phyloP scores from a whole-genome alignment of 2,888 invertebrate species.

The Lobophora halterata region DNA sequence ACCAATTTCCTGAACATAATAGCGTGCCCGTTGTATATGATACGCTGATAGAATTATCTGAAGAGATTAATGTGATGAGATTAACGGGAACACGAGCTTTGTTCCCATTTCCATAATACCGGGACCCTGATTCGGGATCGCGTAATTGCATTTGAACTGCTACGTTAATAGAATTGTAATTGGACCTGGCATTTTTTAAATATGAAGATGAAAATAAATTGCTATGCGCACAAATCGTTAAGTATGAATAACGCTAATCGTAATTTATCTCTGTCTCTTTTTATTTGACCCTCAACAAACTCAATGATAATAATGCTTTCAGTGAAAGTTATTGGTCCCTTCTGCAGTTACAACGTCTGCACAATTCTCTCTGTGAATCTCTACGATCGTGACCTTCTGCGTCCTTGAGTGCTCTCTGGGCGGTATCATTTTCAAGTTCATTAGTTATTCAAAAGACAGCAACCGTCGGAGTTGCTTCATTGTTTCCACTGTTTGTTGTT shows the following conservation, averaged over 20 bases:
- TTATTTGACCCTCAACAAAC: constrained; percentile 7
- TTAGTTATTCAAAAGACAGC: constrained; percentile 35
- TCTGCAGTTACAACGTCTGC: constrained; percentile 9
- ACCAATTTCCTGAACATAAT: constrained; percentile 13
- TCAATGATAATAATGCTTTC: neutral
- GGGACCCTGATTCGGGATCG: constrained; percentile 10
- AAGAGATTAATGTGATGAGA: constrained; percentile 18
- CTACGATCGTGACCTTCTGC: constrained; percentile 30
- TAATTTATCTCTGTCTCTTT: no score
- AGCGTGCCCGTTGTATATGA: neutral
- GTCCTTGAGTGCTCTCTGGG: constrained; percentile 25
- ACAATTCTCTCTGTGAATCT: constrained; percentile 20
- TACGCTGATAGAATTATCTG: constrained; percentile 6
- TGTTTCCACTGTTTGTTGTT: constrained; percentile 38
- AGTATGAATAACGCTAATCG: no score
- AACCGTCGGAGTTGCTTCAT: constrained; percentile 29
- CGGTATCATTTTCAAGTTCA: constrained; percentile 33
- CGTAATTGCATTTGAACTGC: constrained; percentile 12
- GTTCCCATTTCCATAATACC: constrained; percentile 21
- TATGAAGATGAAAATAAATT: constrained; percentile 2
- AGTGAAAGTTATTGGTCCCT: constrained; percentile 13
- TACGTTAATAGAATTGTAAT: constrained; percentile 10
- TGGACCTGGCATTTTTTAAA: constrained; percentile 2
- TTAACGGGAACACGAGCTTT: constrained; percentile 16
- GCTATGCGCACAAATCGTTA: no score